phyloP scores from a whole-genome alignment of 2,113 vertebrate genomes.

The Lepidothrix coronata region DNA sequence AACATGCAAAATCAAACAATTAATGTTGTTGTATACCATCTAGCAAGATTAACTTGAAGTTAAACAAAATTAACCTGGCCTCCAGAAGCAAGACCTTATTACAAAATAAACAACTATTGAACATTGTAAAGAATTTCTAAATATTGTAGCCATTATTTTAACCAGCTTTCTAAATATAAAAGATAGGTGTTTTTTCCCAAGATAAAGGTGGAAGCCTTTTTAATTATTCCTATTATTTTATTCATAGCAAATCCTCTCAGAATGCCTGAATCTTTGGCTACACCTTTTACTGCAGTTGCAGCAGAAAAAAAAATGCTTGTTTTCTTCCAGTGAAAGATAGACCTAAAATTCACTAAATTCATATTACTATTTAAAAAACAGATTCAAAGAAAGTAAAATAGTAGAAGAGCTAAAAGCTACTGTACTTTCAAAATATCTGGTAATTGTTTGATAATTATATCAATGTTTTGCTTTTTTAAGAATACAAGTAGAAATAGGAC shows the following conservation, averaged over 20 bases:
- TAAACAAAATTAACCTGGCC: background rate
- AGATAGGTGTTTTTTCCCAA: background rate
- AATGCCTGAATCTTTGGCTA: constrained; percentile 30
- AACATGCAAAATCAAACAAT: constrained; percentile 56
- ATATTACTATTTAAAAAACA: background rate
- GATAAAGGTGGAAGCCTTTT: background rate
- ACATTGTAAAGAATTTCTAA: background rate
- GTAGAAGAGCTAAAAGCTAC: background rate
- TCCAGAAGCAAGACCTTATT: background rate
- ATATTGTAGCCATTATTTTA: background rate
- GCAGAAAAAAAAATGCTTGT: background rate
- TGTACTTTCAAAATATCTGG: background rate
- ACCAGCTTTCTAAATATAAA: background rate
- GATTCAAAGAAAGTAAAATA: background rate
- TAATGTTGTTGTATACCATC: background rate
- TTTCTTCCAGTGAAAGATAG: constrained; percentile 15
- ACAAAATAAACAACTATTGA: constrained; percentile 13
- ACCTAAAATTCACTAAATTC: constrained; percentile 24
- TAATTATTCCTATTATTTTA: constrained; percentile 1
- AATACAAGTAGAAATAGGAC: constrained; percentile 28
- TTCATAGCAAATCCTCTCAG: background rate
- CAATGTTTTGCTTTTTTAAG: constrained; percentile 1
- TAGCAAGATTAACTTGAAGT: background rate
- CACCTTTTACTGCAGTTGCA: constrained; percentile 71
- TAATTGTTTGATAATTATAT: background rate